Conservation (phyloP, 2,888 invertebrate genomes). For the Cheilosia soror region DNA sequence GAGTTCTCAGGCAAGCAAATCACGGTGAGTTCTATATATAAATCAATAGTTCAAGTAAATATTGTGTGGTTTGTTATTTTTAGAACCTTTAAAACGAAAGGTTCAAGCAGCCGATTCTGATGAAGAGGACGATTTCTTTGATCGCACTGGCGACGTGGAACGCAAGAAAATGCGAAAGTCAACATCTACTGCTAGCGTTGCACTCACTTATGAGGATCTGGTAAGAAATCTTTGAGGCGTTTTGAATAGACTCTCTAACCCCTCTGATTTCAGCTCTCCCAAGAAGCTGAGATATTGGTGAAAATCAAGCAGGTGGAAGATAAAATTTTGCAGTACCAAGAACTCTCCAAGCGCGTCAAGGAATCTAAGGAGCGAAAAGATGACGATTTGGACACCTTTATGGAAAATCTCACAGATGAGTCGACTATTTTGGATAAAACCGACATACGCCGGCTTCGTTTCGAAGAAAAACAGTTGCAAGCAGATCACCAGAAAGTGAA, state of each 20-base stretch:
- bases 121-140: slow-evolving; percentile 98
- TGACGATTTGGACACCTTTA: slow-evolving; percentile 93
- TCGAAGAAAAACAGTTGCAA: slow-evolving; percentile 88
- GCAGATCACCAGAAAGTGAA: slow-evolving; percentile 88
- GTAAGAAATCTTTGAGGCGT: slow-evolving; percentile 82
- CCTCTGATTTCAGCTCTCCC: slow-evolving; percentile 77
- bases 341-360: slow-evolving; percentile 82
- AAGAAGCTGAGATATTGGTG: slow-evolving; percentile 83
- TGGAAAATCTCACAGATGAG: slow-evolving; percentile 88
- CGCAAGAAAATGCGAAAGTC: slow-evolving; percentile 90
- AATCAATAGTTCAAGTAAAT: not conserved
- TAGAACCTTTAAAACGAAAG: slow-evolving; percentile 93
- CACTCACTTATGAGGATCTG: slow-evolving; percentile 88
- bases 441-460: slow-evolving; percentile 86
- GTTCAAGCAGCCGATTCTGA: slow-evolving; percentile 92
- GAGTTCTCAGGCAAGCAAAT: slow-evolving; percentile 92
- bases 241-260: not conserved
- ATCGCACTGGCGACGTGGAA: slow-evolving; percentile 96
- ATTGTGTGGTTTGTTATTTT: slow-evolving; percentile 34
- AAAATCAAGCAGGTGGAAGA: slow-evolving; percentile 86
- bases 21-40: slow-evolving; percentile 87
- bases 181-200: slow-evolving; percentile 78
- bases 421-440: slow-evolving; percentile 86
- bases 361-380: slow-evolving; percentile 81
- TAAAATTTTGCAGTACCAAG: slow-evolving; percentile 84